Evolutionary conservation across 2,888 invertebrate species (phyloP).

Genomic region (Seira sanloemensis): DNA sequence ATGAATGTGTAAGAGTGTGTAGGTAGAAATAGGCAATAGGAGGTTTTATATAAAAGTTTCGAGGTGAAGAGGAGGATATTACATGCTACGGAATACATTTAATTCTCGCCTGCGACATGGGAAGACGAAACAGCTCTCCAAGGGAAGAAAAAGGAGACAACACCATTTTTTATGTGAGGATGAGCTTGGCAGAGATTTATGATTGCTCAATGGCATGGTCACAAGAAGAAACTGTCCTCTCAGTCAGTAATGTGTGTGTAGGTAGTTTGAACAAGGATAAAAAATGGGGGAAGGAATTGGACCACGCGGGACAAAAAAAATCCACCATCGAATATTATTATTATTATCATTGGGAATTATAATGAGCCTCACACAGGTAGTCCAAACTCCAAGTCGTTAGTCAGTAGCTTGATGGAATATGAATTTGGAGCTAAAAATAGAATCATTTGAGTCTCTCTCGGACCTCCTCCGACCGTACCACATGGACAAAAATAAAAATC

Average conservation of each 20-base stretch:
- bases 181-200: conserved; percentile 61
- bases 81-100: neutral
- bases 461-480: conserved; percentile 28
- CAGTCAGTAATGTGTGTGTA: neutral
- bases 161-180: conserved; percentile 32
- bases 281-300: neutral
- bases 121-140: neutral
- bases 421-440: conserved; percentile 14
- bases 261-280: no score
- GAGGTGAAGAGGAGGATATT: neutral
- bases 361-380: conserved; percentile 14
- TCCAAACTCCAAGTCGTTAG: conserved; percentile 33
- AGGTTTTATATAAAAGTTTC: neutral
- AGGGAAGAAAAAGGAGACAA: conserved; percentile 16
- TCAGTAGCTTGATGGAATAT: conserved; percentile 48
- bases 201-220: conserved; percentile 16
- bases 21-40: conserved; percentile 19
- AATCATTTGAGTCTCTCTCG: neutral
- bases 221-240: neutral
- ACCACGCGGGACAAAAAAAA: conserved; percentile 16
- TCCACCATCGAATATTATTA: neutral
- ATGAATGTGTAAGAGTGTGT: conserved; percentile 40
- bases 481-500: neutral
- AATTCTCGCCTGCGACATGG: neutral
- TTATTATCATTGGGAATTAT: neutral